Percentiles rank a stretch among this genome's conserved stretches.
Evolutionary conservation across 2,113 vertebrate genomes (phyloP).

Genomic region (Scomber scombrus): DNA sequence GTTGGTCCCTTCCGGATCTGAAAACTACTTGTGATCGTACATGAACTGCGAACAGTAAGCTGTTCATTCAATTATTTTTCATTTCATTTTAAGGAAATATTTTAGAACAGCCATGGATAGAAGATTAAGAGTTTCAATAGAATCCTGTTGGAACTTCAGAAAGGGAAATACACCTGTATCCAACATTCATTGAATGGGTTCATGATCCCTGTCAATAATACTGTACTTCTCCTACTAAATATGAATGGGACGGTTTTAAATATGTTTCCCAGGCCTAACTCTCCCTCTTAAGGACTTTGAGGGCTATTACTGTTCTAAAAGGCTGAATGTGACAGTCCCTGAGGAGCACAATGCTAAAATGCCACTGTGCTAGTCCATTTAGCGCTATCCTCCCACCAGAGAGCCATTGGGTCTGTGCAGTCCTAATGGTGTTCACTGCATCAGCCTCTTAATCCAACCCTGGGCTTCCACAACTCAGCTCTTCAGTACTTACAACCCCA

Average conservation of each 20-base stretch:
- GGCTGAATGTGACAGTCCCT: conserved; percentile 53
- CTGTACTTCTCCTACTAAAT: not conserved
- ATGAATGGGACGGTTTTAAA: conserved; percentile 16
- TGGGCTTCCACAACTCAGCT: conserved; percentile 58
- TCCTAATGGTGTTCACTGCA: conserved; percentile 72
- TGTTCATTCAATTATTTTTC: not conserved
- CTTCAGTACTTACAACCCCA: conserved; percentile 63
- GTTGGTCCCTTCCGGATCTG: not conserved
- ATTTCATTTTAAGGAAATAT: not conserved
- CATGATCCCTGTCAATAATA: not conserved
- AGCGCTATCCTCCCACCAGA: conserved; percentile 64
- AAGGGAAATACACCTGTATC: not conserved
- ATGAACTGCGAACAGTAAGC: not conserved
- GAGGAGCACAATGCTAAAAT: conserved; percentile 67
- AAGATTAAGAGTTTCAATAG: not conserved
- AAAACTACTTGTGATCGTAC: not conserved
- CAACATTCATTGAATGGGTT: not conserved
- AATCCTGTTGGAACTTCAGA: not conserved
- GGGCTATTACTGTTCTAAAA: conserved; percentile 45
- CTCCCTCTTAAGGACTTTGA: conserved; percentile 23
- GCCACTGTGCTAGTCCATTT: conserved; percentile 67
- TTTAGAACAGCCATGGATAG: not conserved
- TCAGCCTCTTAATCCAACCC: conserved; percentile 66
- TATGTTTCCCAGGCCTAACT: not conserved
- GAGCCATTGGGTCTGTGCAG: conserved; percentile 70